Conservation (phyloP, 2,113 vertebrate genomes). For the Plestiodon gilberti region DNA sequence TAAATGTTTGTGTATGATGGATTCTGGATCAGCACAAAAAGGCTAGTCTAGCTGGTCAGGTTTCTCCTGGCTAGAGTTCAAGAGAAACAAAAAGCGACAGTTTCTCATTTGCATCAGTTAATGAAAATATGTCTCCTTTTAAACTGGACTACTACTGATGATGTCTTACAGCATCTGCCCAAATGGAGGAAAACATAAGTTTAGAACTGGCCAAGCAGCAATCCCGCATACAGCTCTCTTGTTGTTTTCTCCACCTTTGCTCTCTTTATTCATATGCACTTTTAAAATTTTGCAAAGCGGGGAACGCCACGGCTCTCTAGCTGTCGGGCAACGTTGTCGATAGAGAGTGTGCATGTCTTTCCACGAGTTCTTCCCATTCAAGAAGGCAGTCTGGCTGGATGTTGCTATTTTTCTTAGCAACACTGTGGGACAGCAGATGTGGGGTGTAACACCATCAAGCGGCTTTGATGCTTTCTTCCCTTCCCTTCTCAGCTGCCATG, state of each 20-base stretch:
- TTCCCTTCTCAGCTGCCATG: not conserved
- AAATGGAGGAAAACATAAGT: not conserved
- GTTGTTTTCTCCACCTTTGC: not conserved
- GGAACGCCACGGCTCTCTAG: not conserved
- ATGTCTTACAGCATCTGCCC: not conserved
- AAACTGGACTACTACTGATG: not conserved
- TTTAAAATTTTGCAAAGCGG: not conserved
- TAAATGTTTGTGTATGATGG: not conserved
- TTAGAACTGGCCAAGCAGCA: not conserved
- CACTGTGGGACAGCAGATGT: conserved; percentile 9
- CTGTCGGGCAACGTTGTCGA: not conserved
- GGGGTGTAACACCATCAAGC: not conserved
- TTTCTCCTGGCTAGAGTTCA: not conserved
- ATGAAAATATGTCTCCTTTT: not conserved
- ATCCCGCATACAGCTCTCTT: not conserved
- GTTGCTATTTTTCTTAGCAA: not conserved
- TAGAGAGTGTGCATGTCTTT: not conserved
- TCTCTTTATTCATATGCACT: not conserved
- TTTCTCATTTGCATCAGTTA: not conserved
- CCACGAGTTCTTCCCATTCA: not conserved
- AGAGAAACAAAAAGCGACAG: not conserved
- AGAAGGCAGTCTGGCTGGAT: not conserved
- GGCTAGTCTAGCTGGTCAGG: not conserved
- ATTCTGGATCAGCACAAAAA: not conserved
- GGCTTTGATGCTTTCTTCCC: not conserved